These are phyloP conservation scores for Xiphorhynchus elegans DNA, from an alignment of 2,113 vertebrate species.

Conservation along the genomic window DNA sequence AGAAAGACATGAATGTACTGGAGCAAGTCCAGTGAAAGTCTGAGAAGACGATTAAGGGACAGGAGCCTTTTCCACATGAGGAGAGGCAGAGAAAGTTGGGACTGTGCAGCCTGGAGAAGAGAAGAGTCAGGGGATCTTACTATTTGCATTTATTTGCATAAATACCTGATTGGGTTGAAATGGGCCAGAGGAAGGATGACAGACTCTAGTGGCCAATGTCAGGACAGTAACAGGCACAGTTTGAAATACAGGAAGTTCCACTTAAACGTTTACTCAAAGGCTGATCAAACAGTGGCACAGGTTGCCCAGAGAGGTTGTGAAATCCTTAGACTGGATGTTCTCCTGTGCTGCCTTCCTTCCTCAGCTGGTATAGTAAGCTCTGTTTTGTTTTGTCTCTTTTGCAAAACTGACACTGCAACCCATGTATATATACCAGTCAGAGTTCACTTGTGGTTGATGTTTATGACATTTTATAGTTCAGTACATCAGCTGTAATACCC, in stretches of 20 bases:
- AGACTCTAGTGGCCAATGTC: not conserved
- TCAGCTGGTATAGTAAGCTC: not conserved
- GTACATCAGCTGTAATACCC: not conserved
- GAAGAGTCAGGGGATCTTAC: not conserved
- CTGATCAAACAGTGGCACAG: not conserved
- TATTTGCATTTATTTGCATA: not conserved
- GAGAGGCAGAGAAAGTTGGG: not conserved
- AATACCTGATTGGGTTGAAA: not conserved
- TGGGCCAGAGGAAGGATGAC: accelerated
- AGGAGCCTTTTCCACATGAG: not conserved
- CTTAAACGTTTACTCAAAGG: not conserved
- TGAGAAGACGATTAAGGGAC: not conserved
- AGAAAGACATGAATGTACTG: not conserved
- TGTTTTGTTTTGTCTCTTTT: not conserved
- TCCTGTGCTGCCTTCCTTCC: not conserved
- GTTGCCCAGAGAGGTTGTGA: not conserved
- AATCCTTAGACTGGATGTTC: not conserved
- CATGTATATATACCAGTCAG: not conserved
- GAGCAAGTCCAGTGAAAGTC: not conserved
- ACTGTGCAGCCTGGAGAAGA: not conserved
- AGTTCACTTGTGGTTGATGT: not conserved
- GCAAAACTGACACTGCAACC: not conserved
- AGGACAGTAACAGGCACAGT: not conserved
- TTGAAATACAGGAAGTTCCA: not conserved
- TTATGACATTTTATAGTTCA: slow-evolving; percentile 17